Evolutionary conservation across 2,113 vertebrate genomes (phyloP), one percentile per base, ranked within the genome.

Genomic region (Rhizomys pruinosus): DNA sequence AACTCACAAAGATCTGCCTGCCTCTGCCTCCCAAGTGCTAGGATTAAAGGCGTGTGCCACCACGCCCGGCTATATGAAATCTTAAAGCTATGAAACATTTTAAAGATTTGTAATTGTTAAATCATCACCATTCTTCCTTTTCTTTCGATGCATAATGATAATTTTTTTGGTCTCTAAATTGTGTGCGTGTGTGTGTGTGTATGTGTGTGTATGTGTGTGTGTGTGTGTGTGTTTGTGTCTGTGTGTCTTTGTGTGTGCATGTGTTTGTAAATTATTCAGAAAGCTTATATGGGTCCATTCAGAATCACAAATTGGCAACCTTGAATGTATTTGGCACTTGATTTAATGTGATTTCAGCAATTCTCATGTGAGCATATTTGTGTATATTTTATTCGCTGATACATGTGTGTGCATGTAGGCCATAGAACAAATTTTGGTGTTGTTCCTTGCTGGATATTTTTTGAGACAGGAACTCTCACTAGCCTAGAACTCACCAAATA

Each of bases 301-400:
- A 87, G 39, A 94, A 80, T 77, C 25, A 82, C 3, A 89, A 22
- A 81, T 84, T 89, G 42, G 32, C 52, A 94, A 78, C 32, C 93
- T 10, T 79, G 44, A 25, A 59, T 90, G 16, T 68, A 92, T 78
- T 94, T 95, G 29, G 87, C 92, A 93, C 34, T 85, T 25, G 74
- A 72, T 92, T 94, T 89, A 32, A 71, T 55, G 12, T 37, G 69
- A 34, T 66, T 47, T 27, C 39, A 47, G 39, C 3, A 73, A 47
- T 25, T 82, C 34, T 6, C 34, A 47, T 84, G 29, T 68, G 20
- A 15, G 34, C 47, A 25, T 84, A 17, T 84, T 44, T 84, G 42
- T n/a, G 12, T 63, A 64, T 52, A n/a, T 44, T 29, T 1, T 82
- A 44, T 34, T 9, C 32, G 25, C 44, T 64, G 5, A 32, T 64